These are phyloP conservation scores for Drosophila koepferae DNA, from an alignment of 2,888 invertebrate genomes.

Conservation along the genomic window DNA sequence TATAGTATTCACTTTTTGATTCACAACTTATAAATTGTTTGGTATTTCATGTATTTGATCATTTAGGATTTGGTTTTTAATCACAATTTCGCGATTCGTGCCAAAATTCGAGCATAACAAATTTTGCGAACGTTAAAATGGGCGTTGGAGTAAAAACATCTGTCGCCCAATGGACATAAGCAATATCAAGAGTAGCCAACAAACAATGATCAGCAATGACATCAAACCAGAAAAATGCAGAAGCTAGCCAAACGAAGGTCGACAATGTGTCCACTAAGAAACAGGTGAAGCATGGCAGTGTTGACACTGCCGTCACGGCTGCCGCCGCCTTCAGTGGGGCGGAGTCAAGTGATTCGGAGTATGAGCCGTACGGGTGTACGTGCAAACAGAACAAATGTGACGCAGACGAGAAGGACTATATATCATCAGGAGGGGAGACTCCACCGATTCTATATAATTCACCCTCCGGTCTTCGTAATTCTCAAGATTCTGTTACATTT, in stretches of 20 bases:
- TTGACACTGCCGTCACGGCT: not conserved
- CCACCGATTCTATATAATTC: slow-evolving; percentile 44
- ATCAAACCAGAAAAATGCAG: not conserved
- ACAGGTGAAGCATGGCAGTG: not conserved
- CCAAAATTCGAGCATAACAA: slow-evolving; percentile 14
- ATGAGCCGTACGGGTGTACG: slow-evolving; percentile 56
- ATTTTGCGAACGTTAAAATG: slow-evolving; percentile 51
- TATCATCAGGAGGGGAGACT: slow-evolving; percentile 46
- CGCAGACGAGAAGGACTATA: slow-evolving; percentile 37
- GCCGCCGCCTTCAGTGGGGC: not conserved
- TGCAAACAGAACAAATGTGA: slow-evolving; percentile 56
- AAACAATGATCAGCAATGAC: slow-evolving; percentile 38
- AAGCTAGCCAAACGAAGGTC: not conserved
- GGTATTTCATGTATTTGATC: slow-evolving; percentile 15
- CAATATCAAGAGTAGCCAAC: not conserved
- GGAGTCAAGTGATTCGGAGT: slow-evolving; percentile 36
- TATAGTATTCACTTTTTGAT: not conserved
- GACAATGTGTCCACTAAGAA: not conserved
- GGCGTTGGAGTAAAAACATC: slow-evolving; percentile 37
- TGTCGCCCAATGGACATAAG: slow-evolving; percentile 48
- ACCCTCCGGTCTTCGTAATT: slow-evolving; percentile 37
- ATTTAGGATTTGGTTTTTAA: not conserved
- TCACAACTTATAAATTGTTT: slow-evolving; percentile 6
- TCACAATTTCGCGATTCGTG: slow-evolving; percentile 4
- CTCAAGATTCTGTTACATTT: slow-evolving; percentile 53